Base-by-base conservation (phyloP, 2,888 invertebrate species). In the Hermaeophaga mercurialis region DNA sequence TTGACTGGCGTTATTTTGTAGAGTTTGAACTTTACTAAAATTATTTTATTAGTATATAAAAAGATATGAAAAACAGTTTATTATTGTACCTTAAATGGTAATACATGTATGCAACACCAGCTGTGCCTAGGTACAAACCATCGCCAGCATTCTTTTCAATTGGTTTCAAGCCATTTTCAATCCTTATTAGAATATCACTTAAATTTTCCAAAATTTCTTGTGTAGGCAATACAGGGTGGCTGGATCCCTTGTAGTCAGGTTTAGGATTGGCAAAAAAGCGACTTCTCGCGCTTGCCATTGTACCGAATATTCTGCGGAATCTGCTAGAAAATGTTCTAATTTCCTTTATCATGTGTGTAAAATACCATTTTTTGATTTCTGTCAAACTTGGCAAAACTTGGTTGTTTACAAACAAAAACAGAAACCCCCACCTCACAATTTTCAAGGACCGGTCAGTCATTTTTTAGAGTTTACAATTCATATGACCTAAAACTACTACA, bases 91-190 rank as follows among this genome's bases (percentile, higher is more conserved):
- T 81, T 47, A 92, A 71, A 68, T 86, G 84, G 73, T 88, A 86
- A 68, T 87, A 88, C 88, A 90, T 90, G 71, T 84, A 93, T 0
- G 89, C 84, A 44, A 90, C 81, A 7, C 93, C 90, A 36, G 84
- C 82, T 22, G 84, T 76, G 1, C 90, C 89, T 36, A 88, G 82
- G 72, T 90, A 90, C 1, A 89, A 69, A 0, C 88, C 89, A 5
- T 87, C 85, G 70, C 84, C 81, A 55, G 64, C 72, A 64, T 76
- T 73, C 50, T 67, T 68, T 48, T 70, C 71, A 28, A 63, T 70
- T 2, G 78, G 73, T 55, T 73, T 71, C 19, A 76, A 28, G 12
- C 49, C 49, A 18, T 61, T 61, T 49, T 68, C 66, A 39, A 79
- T 78, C 48, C 70, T 64, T 11, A 64, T 59, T 5, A 73, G 33